Conservation (phyloP, 2,797 vertebrate species). For the Thunnus albacares region DNA sequence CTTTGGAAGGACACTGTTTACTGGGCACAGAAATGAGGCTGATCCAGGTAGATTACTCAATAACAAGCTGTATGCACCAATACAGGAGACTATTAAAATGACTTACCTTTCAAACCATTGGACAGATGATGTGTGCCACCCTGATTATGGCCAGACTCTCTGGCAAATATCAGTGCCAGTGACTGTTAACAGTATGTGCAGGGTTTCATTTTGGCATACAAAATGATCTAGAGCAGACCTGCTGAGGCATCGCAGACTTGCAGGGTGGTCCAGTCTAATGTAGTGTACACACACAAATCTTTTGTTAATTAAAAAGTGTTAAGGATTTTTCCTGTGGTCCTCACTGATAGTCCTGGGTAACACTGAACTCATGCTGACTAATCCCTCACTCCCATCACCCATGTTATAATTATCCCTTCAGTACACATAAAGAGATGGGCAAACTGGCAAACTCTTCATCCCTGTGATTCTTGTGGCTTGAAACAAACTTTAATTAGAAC, state of each 20-base stretch:
- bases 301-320: constrained; percentile 54
- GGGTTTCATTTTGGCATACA: constrained; percentile 34
- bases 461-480: constrained; percentile 42
- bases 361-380: constrained; percentile 41
- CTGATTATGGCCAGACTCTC: constrained; percentile 33
- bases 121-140: constrained; percentile 34
- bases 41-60: not conserved
- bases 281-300: constrained; percentile 48
- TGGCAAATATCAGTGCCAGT: constrained; percentile 26
- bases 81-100: constrained; percentile 1
- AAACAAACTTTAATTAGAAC: constrained; percentile 59
- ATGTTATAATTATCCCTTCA: constrained; percentile 38
- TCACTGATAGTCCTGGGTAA: constrained; percentile 13
- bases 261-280: constrained; percentile 46
- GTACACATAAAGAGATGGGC: constrained; percentile 40
- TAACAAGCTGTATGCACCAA: not conserved
- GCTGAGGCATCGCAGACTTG: constrained; percentile 28
- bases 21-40: not conserved
- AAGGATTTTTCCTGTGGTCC: constrained; percentile 17
- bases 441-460: constrained; percentile 43
- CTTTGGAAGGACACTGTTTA: not conserved
- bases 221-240: constrained; percentile 59
- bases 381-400: constrained; percentile 29
- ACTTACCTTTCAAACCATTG: constrained; percentile 28
- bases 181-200: constrained; percentile 36